Evolutionary conservation across 2,113 vertebrate genomes (phyloP), one percentile per base, ranked within the genome.

Genomic region (Cheirogaleus medius): DNA sequence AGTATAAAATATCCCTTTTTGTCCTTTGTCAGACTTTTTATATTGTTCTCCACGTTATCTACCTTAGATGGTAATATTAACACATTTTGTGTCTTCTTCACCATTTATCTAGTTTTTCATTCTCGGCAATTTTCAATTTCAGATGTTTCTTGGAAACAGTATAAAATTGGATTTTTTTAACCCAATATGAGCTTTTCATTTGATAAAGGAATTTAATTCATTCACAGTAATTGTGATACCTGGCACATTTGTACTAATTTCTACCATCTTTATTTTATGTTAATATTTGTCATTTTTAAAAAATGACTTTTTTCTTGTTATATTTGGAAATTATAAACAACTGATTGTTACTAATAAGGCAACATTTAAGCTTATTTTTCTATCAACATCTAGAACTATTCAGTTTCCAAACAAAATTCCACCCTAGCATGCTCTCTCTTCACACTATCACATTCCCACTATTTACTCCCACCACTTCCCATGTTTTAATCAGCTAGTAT

Each of bases 301-400:
- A 39, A 21, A 2, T 64, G 54, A 58, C 25, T 32, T 64, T 49
- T 85, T 58, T 78, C 27, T 58, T 74, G n/a, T 44, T 12, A 52
- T 42, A 88, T 12, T 52, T 71, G 12, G 7, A 93, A 93, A 84
- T 78, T 84, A 39, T 60, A 77, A 32, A 60, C 74, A 20, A 29
- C 25, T 58, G 32, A 34, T 49, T 68, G 20, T n/a, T 77, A 83
- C n/a, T 29, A 32, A 47, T 34, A 76, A 83, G 13, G 13, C 1
- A 27, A 80, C 18, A 69, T 68, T 93, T 85, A 37, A 85, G 69
- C n/a, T 93, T 52, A 52, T 58, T 85, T 77, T 96, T 78, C 81
- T 69, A 49, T 27, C 29, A 52, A 42, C 14, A 58, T 83, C 37
- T 58, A 84, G 69, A 94, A 76, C 5, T n/a, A n/a, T 60, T 60